Percentiles rank a stretch among this genome's conserved stretches.
phyloP scores from a whole-genome alignment of 2,888 invertebrate species.

The Orthonevra nobilis region DNA sequence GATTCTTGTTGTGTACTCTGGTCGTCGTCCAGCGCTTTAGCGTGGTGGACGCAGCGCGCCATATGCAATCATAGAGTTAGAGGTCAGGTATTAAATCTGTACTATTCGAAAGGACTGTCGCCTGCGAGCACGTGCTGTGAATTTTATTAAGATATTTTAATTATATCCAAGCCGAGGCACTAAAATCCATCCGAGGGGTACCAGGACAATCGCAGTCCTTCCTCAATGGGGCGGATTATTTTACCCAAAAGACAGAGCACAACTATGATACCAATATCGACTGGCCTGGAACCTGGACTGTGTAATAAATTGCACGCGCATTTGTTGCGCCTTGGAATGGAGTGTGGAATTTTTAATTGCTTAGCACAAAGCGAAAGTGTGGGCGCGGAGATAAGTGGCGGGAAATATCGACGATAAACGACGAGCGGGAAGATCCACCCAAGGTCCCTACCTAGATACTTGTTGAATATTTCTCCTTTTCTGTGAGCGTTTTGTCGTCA shows the following conservation, averaged over 20 bases:
- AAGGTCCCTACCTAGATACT: background rate
- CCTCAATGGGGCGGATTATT: slow-evolving; percentile 69
- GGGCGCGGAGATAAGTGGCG: slow-evolving; percentile 50
- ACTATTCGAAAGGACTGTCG: slow-evolving; percentile 71
- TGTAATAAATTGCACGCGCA: slow-evolving; percentile 56
- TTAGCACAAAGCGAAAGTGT: slow-evolving; percentile 34
- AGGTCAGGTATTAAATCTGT: slow-evolving; percentile 71
- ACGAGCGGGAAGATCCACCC: background rate
- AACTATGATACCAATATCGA: slow-evolving; percentile 30
- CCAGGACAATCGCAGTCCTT: slow-evolving; percentile 41
- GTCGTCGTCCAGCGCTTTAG: slow-evolving; percentile 28
- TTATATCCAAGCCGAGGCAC: slow-evolving; percentile 71
- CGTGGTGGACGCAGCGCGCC: slow-evolving; percentile 44
- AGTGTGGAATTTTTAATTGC: slow-evolving; percentile 69
- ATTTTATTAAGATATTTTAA: slow-evolving; percentile 75
- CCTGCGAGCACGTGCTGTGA: slow-evolving; percentile 75
- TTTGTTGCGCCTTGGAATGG: slow-evolving; percentile 47
- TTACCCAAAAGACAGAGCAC: slow-evolving; percentile 35
- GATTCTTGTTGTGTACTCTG: slow-evolving; percentile 33
- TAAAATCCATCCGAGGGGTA: slow-evolving; percentile 39
- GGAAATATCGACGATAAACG: background rate
- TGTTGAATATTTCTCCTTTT: slow-evolving; percentile 1
- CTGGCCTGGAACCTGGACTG: slow-evolving; percentile 22
- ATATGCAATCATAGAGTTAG: slow-evolving; percentile 71
- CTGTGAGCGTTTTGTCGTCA: slow-evolving; percentile 54